Evolutionary conservation across 2,888 invertebrate species (phyloP), one percentile per base, ranked within the genome.

Genomic region (Mantis religiosa): DNA sequence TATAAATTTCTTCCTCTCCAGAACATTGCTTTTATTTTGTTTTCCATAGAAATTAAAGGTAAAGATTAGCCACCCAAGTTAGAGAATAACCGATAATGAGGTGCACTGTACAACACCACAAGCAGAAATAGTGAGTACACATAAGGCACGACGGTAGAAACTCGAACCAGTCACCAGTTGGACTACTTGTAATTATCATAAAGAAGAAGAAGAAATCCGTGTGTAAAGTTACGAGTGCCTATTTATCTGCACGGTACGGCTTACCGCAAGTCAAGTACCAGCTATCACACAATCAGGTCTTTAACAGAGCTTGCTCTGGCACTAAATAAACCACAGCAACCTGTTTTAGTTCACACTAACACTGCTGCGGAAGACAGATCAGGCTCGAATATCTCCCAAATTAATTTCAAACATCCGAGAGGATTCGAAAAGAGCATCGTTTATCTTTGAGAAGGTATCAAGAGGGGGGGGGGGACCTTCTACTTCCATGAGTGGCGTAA

Each of bases 261-360:
- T 34, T 84, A 84, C 41, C 20, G n/a, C 84, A n/a, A 84, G 41
- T 34, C 41, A 84, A 34, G 84, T 34, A 84, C 27, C 4, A 41
- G 84, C 84, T 84, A 84, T 84, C 84, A 85, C 47, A 85, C 54
- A 30, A 85, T 85, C 85, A 87, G 30, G 41, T 9, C 30, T 81
- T 81, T 81, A 20, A 25, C 9, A 87, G 86, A 71, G 54, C 54
- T 87, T 71, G 81, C 81, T 28, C 20, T 87, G 81, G 25, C 27
- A 87, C 82, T 87, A 87, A 87, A 87, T 87, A 87, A 87, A 28
- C 86, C 82, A 84, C 41, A 34, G 71, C 71, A 87, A 87, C 86
- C 86, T 27, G 86, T 87, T 87, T 81, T 28, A 25, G 9, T 84
- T 87, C 81, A 28, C 86, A 87, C 86, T 81, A 27, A 28, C 81